These are phyloP conservation scores for Agrochola circellaris DNA, from an alignment of 2,888 invertebrate species.

Conservation along the genomic window DNA sequence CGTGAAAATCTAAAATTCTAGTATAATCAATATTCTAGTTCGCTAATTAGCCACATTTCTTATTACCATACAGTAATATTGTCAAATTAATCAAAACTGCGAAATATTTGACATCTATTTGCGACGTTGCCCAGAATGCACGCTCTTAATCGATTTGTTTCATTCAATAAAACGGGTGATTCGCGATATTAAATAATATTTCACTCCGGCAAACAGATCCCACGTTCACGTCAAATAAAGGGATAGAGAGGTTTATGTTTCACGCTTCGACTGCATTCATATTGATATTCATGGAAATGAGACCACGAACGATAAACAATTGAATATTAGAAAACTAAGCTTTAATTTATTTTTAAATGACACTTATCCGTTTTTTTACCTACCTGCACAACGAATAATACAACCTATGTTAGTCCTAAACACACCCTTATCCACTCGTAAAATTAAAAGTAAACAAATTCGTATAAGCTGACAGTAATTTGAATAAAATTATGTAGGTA, in stretches of 20 bases:
- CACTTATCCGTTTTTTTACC: too few relatives aligned
- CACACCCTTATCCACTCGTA: background rate
- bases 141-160: background rate
- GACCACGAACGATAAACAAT: background rate
- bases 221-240: background rate
- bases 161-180: background rate
- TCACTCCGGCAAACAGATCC: too few relatives aligned
- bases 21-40: too few relatives aligned
- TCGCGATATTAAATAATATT: background rate
- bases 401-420: background rate
- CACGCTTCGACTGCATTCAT: background rate
- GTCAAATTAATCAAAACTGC: too few relatives aligned
- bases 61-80: too few relatives aligned
- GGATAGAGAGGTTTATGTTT: background rate
- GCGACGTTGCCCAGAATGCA: too few relatives aligned
- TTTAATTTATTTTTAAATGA: background rate
- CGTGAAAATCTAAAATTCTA: background rate
- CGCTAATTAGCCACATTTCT: too few relatives aligned
- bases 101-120: too few relatives aligned
- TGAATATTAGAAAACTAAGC: too few relatives aligned
- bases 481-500: conserved; percentile 7
- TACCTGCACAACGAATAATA: background rate
- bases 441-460: conserved; percentile 20
- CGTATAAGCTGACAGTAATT: background rate
- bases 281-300: background rate